phyloP scores from a whole-genome alignment of 2,888 invertebrate genomes.

The Xanthostigma xanthostigma region DNA sequence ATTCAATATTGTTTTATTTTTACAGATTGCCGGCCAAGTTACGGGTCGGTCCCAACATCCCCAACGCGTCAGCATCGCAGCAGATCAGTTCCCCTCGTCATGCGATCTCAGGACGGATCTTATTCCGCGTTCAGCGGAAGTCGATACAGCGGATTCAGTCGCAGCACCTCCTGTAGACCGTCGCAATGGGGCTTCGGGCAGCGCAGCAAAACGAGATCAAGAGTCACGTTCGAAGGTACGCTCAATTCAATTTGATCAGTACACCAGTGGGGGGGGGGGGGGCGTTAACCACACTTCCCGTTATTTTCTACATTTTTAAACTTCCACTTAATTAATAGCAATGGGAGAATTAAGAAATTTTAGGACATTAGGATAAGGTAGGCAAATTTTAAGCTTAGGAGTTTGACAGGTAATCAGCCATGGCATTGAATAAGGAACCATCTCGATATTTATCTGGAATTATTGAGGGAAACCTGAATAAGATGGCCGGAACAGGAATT shows the following conservation, averaged over 20 bases:
- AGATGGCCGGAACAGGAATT: too few relatives aligned
- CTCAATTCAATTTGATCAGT: neutral
- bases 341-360: too few relatives aligned
- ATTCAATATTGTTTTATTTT: neutral
- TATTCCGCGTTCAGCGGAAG: neutral
- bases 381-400: too few relatives aligned
- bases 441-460: too few relatives aligned
- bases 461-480: too few relatives aligned
- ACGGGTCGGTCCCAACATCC: constrained; percentile 13
- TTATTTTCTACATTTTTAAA: too few relatives aligned
- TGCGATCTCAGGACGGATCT: neutral
- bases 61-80: constrained; percentile 11
- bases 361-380: too few relatives aligned
- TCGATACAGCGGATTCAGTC: constrained; percentile 1
- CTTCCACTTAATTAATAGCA: too few relatives aligned
- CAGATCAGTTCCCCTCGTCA: constrained; percentile 5
- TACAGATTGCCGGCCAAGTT: constrained; percentile 3
- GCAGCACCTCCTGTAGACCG: neutral
- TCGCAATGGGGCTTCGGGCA: constrained; percentile 6
- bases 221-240: constrained; percentile 16
- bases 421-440: too few relatives aligned
- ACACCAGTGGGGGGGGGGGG: too few relatives aligned
- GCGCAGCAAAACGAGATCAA: constrained; percentile 7
- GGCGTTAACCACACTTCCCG: too few relatives aligned
- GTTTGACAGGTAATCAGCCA: too few relatives aligned